phyloP scores from a whole-genome alignment of 2,888 invertebrate genomes.

The Labia minor region DNA sequence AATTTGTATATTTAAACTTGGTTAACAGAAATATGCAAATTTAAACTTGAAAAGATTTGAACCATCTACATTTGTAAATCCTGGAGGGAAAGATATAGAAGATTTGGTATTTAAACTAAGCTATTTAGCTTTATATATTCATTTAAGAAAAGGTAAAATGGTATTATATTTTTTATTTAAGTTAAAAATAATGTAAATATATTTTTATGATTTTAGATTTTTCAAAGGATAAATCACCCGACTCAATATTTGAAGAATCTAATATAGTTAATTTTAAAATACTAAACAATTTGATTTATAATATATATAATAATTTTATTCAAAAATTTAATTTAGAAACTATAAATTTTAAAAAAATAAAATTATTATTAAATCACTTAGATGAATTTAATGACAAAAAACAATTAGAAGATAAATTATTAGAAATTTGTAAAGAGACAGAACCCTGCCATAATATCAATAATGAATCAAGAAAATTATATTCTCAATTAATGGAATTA shows the following conservation, averaged over 20 bases:
- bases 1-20: neutral
- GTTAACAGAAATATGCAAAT: neutral
- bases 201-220: neutral
- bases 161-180: too few relatives aligned
- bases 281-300: neutral
- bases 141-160: neutral
- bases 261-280: neutral
- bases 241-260: neutral
- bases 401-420: neutral
- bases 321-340: neutral
- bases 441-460: neutral
- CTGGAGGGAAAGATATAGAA: conserved; percentile 1
- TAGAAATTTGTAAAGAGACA: neutral
- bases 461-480: neutral
- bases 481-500: neutral
- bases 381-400: neutral
- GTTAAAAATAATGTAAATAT: too few relatives aligned
- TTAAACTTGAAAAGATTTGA: neutral
- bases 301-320: neutral
- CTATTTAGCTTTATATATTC: neutral
- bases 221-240: neutral
- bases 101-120: neutral
- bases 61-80: neutral
- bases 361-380: neutral
- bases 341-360: neutral